These are phyloP conservation scores for Myzus persicae DNA, from an alignment of 1,140 invertebrate species.

Conservation along the genomic window DNA sequence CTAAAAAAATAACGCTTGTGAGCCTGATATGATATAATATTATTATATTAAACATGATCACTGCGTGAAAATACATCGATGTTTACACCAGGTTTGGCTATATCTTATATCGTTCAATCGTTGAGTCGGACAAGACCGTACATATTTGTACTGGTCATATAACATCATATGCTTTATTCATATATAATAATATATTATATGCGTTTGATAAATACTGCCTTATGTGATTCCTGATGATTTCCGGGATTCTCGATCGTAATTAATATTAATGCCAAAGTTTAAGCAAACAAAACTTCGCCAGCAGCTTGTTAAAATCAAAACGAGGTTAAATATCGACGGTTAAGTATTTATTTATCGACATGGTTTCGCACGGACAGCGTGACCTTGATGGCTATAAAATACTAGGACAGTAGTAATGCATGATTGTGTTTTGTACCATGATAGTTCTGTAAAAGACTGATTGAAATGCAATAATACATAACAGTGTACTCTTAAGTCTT, in stretches of 20 bases:
- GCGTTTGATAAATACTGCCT: background rate
- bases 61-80: background rate
- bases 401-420: background rate
- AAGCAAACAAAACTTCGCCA: background rate
- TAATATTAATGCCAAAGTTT: background rate
- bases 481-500: background rate
- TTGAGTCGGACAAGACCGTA: background rate
- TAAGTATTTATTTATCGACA: background rate
- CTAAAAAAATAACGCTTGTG: too few species aligned
- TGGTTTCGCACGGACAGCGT: background rate
- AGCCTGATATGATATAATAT: too few species aligned
- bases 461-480: background rate
- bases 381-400: too few species aligned
- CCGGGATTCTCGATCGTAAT: background rate
- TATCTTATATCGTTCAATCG: background rate
- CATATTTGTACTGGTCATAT: background rate
- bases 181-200: background rate
- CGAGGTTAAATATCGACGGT: too few species aligned
- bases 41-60: background rate
- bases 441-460: background rate
- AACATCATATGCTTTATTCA: background rate
- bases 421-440: too few species aligned
- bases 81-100: background rate
- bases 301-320: background rate
- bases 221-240: background rate